Percentiles rank a stretch among this genome's conserved stretches.
phyloP scores from a whole-genome alignment of 2,797 vertebrate genomes.

The Halcyon badia region DNA sequence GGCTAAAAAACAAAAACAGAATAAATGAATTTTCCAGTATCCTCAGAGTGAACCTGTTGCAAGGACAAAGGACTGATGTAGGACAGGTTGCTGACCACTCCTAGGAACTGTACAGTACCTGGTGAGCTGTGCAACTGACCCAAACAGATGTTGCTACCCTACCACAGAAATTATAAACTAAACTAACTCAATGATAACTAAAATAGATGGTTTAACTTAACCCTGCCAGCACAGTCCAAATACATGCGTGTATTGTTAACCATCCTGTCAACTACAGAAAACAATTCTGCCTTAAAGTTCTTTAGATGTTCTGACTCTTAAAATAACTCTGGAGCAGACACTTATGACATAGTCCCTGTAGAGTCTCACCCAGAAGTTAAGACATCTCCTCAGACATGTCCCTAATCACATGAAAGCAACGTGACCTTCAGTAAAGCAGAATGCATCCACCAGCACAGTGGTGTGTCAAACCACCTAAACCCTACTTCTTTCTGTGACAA shows the following conservation, averaged over 20 bases:
- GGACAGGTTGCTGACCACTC: neutral
- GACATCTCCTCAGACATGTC: neutral
- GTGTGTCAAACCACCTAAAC: neutral
- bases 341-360: neutral
- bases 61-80: neutral
- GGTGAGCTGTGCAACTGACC: neutral
- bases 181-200: neutral
- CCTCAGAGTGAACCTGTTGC: neutral
- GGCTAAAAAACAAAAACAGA: neutral
- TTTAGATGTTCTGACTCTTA: neutral
- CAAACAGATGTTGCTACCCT: neutral
- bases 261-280: neutral
- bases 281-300: neutral
- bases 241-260: neutral
- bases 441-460: rapidly evolving
- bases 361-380: neutral
- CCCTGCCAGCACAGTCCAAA: neutral
- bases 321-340: neutral
- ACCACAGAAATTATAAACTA: neutral
- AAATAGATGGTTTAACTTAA: neutral
- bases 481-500: neutral
- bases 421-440: neutral
- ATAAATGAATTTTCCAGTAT: neutral
- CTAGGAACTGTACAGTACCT: neutral
- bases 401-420: neutral